A percentile compares a stretch with the other conserved stretches of the same genome.
These are phyloP conservation scores for Andrena fulva DNA, from an alignment of 2,888 invertebrate genomes.

Conservation along the genomic window DNA sequence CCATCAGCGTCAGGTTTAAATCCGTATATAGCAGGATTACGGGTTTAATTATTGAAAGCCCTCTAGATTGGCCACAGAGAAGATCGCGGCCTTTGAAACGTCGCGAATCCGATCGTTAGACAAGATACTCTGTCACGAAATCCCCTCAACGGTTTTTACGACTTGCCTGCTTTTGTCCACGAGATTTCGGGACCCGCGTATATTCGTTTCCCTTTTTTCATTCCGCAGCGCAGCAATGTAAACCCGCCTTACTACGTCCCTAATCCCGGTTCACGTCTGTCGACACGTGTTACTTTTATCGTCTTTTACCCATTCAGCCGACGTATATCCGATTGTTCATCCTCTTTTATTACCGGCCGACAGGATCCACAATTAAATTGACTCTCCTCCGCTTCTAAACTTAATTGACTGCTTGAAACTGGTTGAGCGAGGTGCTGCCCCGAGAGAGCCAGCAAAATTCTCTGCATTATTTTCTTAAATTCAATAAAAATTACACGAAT, in stretches of 20 bases:
- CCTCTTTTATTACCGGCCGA: constrained; percentile 20
- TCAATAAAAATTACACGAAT: neutral
- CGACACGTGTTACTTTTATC: constrained; percentile 40
- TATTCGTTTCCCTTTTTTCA: constrained; percentile 11
- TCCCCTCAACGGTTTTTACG: constrained; percentile 48
- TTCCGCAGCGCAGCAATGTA: constrained; percentile 24
- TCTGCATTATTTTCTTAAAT: neutral
- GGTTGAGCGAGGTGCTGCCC: neutral
- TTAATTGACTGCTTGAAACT: constrained; percentile 26
- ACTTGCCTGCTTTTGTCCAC: constrained; percentile 44
- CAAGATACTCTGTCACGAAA: constrained; percentile 29
- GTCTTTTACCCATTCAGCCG: constrained; percentile 9
- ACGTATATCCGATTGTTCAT: constrained; percentile 15
- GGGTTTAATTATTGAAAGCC: constrained; percentile 6
- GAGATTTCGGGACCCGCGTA: constrained; percentile 28
- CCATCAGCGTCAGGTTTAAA: constrained; percentile 3
- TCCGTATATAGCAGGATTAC: constrained; percentile 16
- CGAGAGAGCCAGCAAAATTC: neutral
- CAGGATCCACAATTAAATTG: constrained; percentile 25
- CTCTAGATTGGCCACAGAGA: constrained; percentile 11
- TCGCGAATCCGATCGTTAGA: constrained; percentile 40
- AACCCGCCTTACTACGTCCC: constrained; percentile 36
- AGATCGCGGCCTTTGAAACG: constrained; percentile 23
- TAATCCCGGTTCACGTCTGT: constrained; percentile 50
- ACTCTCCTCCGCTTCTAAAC: constrained; percentile 8